phyloP scores from a whole-genome alignment of 2,113 vertebrate genomes.

The Panthera leo region DNA sequence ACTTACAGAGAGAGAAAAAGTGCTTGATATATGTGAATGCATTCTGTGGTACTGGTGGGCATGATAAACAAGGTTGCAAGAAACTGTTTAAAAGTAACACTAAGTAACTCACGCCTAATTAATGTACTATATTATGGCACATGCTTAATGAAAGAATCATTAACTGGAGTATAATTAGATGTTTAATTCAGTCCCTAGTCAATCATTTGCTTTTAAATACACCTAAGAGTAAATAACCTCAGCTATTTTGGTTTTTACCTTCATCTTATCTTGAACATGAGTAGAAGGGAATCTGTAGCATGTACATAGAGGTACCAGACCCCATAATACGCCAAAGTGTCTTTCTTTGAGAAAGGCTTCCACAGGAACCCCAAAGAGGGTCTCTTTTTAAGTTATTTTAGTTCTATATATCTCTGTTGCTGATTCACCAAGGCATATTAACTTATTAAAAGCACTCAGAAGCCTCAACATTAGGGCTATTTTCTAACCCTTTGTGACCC shows the following conservation, averaged over 20 bases:
- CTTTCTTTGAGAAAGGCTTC: not conserved
- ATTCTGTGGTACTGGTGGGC: not conserved
- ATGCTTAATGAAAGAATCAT: constrained; percentile 71
- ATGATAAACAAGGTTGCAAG: constrained; percentile 45
- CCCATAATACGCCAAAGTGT: not conserved
- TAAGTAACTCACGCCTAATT: constrained; percentile 48
- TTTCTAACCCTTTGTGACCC: not conserved
- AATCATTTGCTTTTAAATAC: constrained; percentile 66
- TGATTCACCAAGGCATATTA: not conserved
- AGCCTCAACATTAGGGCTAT: not conserved
- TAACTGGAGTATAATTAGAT: constrained; percentile 63
- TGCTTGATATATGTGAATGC: not conserved
- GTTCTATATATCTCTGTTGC: not conserved
- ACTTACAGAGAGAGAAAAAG: not conserved
- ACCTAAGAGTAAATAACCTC: constrained; percentile 52
- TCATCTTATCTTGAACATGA: not conserved
- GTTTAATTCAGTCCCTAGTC: constrained; percentile 56
- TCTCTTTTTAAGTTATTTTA: not conserved
- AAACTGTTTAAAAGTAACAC: constrained; percentile 43
- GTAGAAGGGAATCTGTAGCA: not conserved
- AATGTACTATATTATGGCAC: constrained; percentile 56
- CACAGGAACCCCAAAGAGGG: not conserved
- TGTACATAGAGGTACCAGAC: not conserved
- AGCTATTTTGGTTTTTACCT: constrained; percentile 14
- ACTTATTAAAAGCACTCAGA: not conserved